These are phyloP conservation scores for Ianthella basta DNA, from an alignment of 37 sponge, comb jelly and placozoan species.

Conservation along the genomic window DNA sequence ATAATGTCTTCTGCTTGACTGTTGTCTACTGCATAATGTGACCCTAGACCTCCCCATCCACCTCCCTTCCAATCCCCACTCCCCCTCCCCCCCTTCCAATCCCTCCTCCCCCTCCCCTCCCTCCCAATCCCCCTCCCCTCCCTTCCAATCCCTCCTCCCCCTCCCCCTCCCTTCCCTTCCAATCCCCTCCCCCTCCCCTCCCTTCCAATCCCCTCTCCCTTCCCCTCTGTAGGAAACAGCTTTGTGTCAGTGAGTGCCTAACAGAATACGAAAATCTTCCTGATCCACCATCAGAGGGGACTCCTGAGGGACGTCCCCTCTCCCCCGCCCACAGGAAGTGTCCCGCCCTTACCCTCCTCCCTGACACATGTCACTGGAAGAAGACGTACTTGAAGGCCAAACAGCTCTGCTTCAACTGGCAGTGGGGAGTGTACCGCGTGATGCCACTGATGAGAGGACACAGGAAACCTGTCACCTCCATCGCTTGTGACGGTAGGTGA, in stretches of 20 bases:
- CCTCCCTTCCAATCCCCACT: no score
- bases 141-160: neutral
- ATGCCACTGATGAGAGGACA: slow-evolving; percentile 73
- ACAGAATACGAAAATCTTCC: slow-evolving; percentile 27
- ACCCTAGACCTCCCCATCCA: neutral
- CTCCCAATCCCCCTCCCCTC: no score
- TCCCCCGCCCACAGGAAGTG: slow-evolving; percentile 5
- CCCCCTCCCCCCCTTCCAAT: no score
- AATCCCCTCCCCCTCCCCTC: no score
- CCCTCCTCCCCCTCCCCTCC: no score
- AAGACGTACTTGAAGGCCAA: slow-evolving; percentile 62
- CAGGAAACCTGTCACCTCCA: slow-evolving; percentile 57
- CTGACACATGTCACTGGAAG: slow-evolving; percentile 69
- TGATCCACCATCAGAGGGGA: slow-evolving; percentile 6
- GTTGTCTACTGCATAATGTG: no score
- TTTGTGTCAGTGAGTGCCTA: slow-evolving; percentile 38
- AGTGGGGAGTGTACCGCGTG: slow-evolving; percentile 54
- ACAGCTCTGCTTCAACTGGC: slow-evolving; percentile 72
- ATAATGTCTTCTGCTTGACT: no score
- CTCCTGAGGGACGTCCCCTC: neutral
- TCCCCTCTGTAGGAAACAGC: neutral
- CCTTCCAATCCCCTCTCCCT: no score
- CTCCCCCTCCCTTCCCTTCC: neutral
- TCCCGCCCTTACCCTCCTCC: neutral
- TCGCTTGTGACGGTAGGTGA: slow-evolving; percentile 68